Evolutionary conservation across 2,113 vertebrate genomes (phyloP), one percentile per base, ranked within the genome.

Genomic region (Dendrocopos noguchii): DNA sequence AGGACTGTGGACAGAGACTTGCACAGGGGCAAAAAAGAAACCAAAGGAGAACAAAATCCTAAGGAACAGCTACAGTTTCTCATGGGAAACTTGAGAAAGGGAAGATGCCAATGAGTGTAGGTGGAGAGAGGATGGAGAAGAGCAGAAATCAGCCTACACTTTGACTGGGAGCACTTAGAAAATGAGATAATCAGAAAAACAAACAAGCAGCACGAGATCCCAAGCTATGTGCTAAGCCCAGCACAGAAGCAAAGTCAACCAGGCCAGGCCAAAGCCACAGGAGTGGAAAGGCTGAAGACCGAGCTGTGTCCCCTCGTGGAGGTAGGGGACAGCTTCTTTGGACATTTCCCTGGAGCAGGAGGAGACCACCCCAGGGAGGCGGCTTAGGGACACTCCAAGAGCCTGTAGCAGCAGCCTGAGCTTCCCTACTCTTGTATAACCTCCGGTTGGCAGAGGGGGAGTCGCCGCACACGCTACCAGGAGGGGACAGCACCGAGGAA

Each of bases 121-220:
- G 31, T 72, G 34, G 42, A 50, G 27, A 73, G 34, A 82, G 17
- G 10, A 15, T 14, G 70, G 39, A 53, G 24, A 25, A 80, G 24
- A 80, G 91, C 74, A 76, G 46, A 81, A 95, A 89, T 12, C 81
- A 85, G 80, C 71, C 66, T 81, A 68, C 77, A 68, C 18, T 81
- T 84, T 55, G 24, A 73, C 91, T 95, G 84, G 93, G 91, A 96
- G 79, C 24, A n/a, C 52, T 92, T 70, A 59, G 39, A 93, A 88
- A 68, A 84, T 19, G n/a, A 92, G 64, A 57, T 29, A 44, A 64
- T 15, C 19, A 34, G 28, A 44, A 89, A 84, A 88, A 70, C 19
- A 91, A 91, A 65, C 80, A 85, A 65, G 44, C 22, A 73, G 22
- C 4, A 2, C 0, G 1, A 79, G 46, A 77, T 82, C 19, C 44